Evolutionary conservation across 30 jellyfish, hydroid and myxozoan genomes (phyloP).

Genomic region (Cassiopea xamachana): DNA sequence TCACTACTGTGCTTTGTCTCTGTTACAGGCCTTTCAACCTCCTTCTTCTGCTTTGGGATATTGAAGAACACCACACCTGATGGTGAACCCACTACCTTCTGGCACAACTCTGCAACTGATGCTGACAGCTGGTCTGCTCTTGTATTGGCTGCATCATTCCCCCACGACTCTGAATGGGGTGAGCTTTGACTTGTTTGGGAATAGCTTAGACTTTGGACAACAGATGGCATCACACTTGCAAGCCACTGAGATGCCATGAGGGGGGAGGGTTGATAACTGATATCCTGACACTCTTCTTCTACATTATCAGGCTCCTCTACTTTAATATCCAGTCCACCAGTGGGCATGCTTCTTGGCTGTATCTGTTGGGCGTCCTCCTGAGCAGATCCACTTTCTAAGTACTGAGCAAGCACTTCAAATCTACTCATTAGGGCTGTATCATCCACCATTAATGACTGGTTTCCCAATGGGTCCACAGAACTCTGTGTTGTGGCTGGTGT

Average conservation of each 20-base stretch:
- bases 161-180: neutral
- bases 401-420: slow-evolving; percentile 59
- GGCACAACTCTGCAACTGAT: slow-evolving; percentile 6
- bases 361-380: neutral
- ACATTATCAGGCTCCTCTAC: neutral
- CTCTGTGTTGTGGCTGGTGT: neutral
- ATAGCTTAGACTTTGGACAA: neutral
- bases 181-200: neutral
- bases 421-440: slow-evolving; percentile 25
- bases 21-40: neutral
- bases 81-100: neutral
- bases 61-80: neutral
- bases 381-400: slow-evolving; percentile 17
- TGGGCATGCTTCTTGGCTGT: neutral
- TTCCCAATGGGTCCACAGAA: neutral
- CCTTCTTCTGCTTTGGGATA: neutral
- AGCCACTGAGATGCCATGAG: neutral
- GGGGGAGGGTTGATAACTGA: neutral
- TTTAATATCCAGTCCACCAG: neutral
- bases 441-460: slow-evolving; percentile 4
- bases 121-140: neutral
- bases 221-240: neutral
- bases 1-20: neutral
- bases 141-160: neutral
- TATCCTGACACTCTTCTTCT: neutral